phyloP scores from a whole-genome alignment of 2,888 invertebrate genomes.

The Stenichneumon culpator region DNA sequence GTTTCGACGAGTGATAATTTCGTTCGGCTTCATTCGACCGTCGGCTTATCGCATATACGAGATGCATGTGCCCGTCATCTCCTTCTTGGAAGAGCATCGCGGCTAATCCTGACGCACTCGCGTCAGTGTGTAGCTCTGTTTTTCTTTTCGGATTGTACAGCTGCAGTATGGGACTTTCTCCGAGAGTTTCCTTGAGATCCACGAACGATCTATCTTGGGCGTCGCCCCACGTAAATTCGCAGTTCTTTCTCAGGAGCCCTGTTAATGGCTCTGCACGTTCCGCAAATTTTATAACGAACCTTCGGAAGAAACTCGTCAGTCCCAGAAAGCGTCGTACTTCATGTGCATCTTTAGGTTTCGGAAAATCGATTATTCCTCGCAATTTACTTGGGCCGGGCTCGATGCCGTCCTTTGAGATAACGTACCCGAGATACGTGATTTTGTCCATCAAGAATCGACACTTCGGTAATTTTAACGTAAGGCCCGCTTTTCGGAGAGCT shows the following conservation, averaged over 20 bases:
- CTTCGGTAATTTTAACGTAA: constrained; percentile 76
- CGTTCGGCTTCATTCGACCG: no score
- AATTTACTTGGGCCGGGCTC: constrained; percentile 68
- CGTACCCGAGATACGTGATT: constrained; percentile 76
- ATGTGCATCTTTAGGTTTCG: constrained; percentile 49
- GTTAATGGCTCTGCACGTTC: constrained; percentile 13
- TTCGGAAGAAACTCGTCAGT: no score
- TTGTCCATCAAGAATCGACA: constrained; percentile 72
- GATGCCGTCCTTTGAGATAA: constrained; percentile 47
- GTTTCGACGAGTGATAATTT: no score
- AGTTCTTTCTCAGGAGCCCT: not conserved
- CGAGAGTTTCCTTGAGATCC: constrained; percentile 8
- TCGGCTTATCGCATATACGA: no score
- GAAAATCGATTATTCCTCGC: constrained; percentile 64
- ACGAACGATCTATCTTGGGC: constrained; percentile 15
- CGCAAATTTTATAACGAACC: not conserved
- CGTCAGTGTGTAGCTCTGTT: constrained; percentile 67
- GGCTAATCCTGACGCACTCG: constrained; percentile 60
- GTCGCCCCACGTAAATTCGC: constrained; percentile 36
- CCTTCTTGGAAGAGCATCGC: constrained; percentile 62
- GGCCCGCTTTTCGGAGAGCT: constrained; percentile 56
- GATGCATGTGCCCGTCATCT: not conserved
- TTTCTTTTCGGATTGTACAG: constrained; percentile 35
- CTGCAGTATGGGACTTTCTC: constrained; percentile 29
- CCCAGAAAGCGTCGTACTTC: constrained; percentile 53